These are phyloP conservation scores for Auanema freiburgensis DNA, from an alignment of 2,888 invertebrate genomes.

Conservation along the genomic window DNA sequence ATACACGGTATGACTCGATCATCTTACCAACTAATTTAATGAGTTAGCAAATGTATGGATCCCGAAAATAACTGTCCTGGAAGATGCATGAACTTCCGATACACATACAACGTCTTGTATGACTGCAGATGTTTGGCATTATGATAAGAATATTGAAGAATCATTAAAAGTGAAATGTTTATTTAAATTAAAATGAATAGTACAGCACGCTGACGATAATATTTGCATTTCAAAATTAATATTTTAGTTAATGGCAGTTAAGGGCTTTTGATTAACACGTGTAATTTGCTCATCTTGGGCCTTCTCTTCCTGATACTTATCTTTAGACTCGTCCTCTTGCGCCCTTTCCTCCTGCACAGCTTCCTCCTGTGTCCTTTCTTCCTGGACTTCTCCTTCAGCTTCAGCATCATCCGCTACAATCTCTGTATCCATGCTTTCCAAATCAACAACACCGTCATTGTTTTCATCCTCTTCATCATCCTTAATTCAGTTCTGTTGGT, in stretches of 20 bases:
- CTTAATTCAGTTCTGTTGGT: constrained; percentile 1
- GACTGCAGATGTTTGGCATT: constrained; percentile 52
- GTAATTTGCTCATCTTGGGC: constrained; percentile 5
- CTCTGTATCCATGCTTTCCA: constrained; percentile 19
- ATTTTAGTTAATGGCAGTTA: neutral
- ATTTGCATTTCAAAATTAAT: neutral
- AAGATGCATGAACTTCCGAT: constrained; percentile 56
- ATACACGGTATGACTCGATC: constrained; percentile 30
- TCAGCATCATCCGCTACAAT: constrained; percentile 1
- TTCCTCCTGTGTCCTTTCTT: neutral
- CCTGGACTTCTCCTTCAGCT: constrained; percentile 1
- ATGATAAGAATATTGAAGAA: neutral
- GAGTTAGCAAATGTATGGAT: constrained; percentile 48
- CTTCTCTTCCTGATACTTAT: neutral
- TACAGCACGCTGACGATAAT: neutral
- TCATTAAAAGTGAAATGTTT: neutral
- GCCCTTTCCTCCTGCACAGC: neutral
- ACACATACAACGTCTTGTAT: constrained; percentile 53
- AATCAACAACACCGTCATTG: constrained; percentile 30
- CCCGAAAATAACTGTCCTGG: constrained; percentile 49
- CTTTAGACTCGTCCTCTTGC: neutral
- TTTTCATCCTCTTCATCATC: constrained; percentile 25
- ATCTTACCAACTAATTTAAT: neutral
- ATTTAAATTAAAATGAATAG: constrained; percentile 2
- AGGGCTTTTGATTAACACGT: neutral